These are phyloP conservation scores for Scomber japonicus DNA, from an alignment of 2,113 vertebrate species.

Conservation along the genomic window DNA sequence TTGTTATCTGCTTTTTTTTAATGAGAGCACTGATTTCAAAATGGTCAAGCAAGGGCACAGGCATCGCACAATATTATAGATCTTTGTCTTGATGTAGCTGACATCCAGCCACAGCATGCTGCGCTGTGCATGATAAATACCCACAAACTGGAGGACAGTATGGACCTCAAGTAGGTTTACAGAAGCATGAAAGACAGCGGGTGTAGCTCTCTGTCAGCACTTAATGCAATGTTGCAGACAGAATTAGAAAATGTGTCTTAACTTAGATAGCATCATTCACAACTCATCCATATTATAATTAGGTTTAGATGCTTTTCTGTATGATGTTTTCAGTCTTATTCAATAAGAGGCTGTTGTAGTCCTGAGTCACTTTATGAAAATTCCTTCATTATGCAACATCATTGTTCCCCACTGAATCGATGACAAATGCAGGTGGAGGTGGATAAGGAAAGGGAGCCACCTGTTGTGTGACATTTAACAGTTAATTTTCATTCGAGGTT, in stretches of 20 bases:
- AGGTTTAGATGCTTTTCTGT: slow-evolving; percentile 19
- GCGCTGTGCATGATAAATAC: slow-evolving; percentile 48
- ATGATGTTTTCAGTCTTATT: slow-evolving; percentile 35
- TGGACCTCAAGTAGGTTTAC: slow-evolving; percentile 3
- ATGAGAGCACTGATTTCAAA: background rate
- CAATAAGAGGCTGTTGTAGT: slow-evolving; percentile 28
- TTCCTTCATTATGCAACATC: slow-evolving; percentile 26
- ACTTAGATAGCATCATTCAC: slow-evolving; percentile 6
- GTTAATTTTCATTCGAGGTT: slow-evolving; percentile 24
- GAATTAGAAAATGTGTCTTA: slow-evolving; percentile 25
- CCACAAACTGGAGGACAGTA: slow-evolving; percentile 24
- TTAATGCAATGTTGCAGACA: background rate
- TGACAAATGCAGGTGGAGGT: slow-evolving; percentile 40
- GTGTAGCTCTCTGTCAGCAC: slow-evolving; percentile 19
- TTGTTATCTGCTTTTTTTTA: slow-evolving; percentile 11
- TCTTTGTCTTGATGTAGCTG: slow-evolving; percentile 19
- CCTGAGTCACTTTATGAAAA: background rate
- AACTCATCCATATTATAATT: background rate
- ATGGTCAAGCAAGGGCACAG: background rate
- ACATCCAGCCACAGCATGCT: slow-evolving; percentile 37
- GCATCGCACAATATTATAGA: background rate
- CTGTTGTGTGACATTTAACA: slow-evolving; percentile 58
- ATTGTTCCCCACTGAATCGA: slow-evolving; percentile 47
- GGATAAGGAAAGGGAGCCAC: slow-evolving; percentile 45
- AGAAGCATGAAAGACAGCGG: slow-evolving; percentile 23